Evolutionary conservation across 2,888 invertebrate species (phyloP).

Genomic region (Caenorhabditis sp.): DNA sequence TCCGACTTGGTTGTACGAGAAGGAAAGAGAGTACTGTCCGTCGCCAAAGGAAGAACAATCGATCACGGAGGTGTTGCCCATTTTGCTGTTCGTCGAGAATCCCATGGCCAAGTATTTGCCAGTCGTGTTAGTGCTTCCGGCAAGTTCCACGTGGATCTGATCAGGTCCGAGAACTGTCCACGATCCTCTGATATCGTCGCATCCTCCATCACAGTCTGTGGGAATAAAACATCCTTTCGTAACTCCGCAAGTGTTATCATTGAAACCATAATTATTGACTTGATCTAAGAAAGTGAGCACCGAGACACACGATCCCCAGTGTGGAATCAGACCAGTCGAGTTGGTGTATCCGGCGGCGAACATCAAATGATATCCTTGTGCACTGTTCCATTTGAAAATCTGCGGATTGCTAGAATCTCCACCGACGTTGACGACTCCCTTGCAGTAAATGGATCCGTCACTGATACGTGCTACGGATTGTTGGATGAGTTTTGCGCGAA

Average conservation of each 20-base stretch:
- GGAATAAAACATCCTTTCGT: slow-evolving; percentile 53
- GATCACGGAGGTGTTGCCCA: slow-evolving; percentile 56
- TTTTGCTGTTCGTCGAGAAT: slow-evolving; percentile 53
- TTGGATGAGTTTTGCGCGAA: slow-evolving; percentile 40
- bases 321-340: slow-evolving; percentile 23
- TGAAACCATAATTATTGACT: slow-evolving; percentile 27
- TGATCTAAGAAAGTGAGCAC: slow-evolving; percentile 40
- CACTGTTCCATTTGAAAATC: slow-evolving; percentile 50
- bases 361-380: slow-evolving; percentile 40
- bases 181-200: slow-evolving; percentile 39
- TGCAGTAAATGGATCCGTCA: slow-evolving; percentile 61
- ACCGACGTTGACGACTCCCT: slow-evolving; percentile 51
- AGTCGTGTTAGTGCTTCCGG: slow-evolving; percentile 12
- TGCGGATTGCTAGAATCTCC: slow-evolving; percentile 23
- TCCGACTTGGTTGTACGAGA: slow-evolving; percentile 39
- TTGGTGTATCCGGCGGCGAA: slow-evolving; percentile 48
- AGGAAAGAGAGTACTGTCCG: slow-evolving; percentile 17
- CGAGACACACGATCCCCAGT: slow-evolving; percentile 41
- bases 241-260: slow-evolving; percentile 37
- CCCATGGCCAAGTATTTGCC: slow-evolving; percentile 57
- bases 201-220: slow-evolving; percentile 36
- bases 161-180: slow-evolving; percentile 21
- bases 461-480: slow-evolving; percentile 26
- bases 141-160: slow-evolving; percentile 48
- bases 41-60: slow-evolving; percentile 52